A percentile compares a stretch with the other conserved stretches of the same genome.
Conservation (phyloP, 2,113 vertebrate species). For the Pollachius pollachius region DNA sequence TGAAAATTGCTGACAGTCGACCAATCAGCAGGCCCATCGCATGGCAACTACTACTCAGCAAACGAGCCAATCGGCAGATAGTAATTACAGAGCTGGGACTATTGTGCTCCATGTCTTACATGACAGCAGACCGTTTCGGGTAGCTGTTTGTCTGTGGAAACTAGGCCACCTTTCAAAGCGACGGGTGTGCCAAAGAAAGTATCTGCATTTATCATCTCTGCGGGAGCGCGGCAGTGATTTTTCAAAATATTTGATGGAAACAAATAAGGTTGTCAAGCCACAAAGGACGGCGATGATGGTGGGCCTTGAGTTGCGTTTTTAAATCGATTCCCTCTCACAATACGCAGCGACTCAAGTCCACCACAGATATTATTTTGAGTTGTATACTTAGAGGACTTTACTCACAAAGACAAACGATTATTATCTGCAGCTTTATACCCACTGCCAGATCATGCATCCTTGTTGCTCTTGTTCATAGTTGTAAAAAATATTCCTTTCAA, state of each 20-base stretch:
- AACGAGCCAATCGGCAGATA: constrained; percentile 67
- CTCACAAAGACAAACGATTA: too few species aligned
- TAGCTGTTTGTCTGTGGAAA: constrained; percentile 35
- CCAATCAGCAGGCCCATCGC: constrained; percentile 59
- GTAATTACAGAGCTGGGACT: constrained; percentile 12
- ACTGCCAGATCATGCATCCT: too few species aligned
- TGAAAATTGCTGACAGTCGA: constrained; percentile 65
- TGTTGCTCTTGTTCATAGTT: too few species aligned
- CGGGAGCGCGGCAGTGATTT: constrained; percentile 36
- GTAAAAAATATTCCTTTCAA: too few species aligned
- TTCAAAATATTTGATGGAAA: constrained; percentile 29
- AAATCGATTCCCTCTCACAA: constrained; percentile 36
- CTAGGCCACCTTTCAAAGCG: constrained; percentile 46
- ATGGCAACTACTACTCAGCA: constrained; percentile 67
- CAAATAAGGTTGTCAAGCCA: constrained; percentile 47
- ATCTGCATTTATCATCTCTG: constrained; percentile 46
- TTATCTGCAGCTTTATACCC: too few species aligned
- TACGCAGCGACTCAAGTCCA: too few species aligned
- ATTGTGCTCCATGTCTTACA: too few species aligned
- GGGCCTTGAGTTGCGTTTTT: constrained; percentile 50
- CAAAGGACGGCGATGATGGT: constrained; percentile 48
- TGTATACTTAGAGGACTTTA: too few species aligned
- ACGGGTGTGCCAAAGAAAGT: constrained; percentile 57
- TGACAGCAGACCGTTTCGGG: too few species aligned
- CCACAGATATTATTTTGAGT: too few species aligned